Percentiles rank a stretch among this genome's conserved stretches.
Conservation (phyloP, 2,113 vertebrate species). For the Pachyramphus minor region DNA sequence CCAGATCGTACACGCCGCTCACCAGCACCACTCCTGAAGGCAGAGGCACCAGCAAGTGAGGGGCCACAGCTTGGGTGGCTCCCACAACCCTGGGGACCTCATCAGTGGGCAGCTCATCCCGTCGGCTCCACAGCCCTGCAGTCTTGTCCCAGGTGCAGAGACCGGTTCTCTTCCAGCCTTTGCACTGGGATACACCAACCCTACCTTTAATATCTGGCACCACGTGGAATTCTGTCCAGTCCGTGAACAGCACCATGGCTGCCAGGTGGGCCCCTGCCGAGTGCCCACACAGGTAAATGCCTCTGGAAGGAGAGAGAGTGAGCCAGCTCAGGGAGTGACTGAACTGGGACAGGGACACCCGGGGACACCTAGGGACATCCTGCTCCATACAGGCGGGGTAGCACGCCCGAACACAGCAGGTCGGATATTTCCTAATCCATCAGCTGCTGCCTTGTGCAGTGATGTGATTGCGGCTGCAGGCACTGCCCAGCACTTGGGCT, state of each 20-base stretch:
- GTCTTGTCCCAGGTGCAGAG: background rate
- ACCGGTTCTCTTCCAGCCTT: background rate
- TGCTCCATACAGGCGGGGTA: accelerated
- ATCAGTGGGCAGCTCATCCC: background rate
- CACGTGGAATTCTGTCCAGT: conserved; percentile 79
- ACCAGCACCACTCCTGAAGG: conserved; percentile 83
- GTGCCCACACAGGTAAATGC: conserved; percentile 90
- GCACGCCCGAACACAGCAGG: accelerated
- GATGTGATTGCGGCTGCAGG: background rate
- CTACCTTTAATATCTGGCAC: conserved; percentile 87
- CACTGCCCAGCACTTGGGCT: background rate
- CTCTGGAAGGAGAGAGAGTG: conserved; percentile 68
- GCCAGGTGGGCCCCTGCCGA: conserved; percentile 92
- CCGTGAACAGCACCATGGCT: conserved; percentile 85
- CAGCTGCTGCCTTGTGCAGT: accelerated
- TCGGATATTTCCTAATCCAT: background rate
- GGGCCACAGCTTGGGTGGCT: background rate
- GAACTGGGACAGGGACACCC: too few relatives aligned
- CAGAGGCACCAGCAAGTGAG: background rate
- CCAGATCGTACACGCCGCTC: conserved; percentile 90
- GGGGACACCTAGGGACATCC: background rate
- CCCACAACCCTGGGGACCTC: background rate
- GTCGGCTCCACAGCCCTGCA: background rate
- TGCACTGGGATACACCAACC: accelerated
- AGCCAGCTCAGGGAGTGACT: background rate